Evolutionary conservation across 2,113 vertebrate genomes (phyloP), one percentile per base, ranked within the genome.

Genomic region (Sapajus apella): DNA sequence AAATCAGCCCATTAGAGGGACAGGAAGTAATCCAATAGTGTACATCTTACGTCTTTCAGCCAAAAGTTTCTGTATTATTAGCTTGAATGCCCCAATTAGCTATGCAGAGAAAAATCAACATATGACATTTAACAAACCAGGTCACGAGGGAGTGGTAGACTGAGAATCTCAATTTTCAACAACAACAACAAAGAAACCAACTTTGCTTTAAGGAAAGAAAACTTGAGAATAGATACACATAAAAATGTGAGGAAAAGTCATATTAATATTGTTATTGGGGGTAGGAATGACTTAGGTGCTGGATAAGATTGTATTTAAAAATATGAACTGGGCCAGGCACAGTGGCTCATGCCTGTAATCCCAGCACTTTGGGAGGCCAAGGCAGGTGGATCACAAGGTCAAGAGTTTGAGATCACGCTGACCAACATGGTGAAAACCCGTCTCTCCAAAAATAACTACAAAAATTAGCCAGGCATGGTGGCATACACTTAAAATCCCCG

Each of bases 11-110:
- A 7, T 66, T 37, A 77, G 25, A 81, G 14, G 43, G 56, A 61
- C 7, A 58, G 30, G 45, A 68, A 61, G 7, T 13, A 43, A 96
- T 21, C 0, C 6, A 92, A 80, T 20, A 86, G 8, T 0, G 8
- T n/a, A 58, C 50, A 56, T 0, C 0, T 0, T 17, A 30, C 5
- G 40, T n/a, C 1, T 1, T 0, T 47, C 16, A 50, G 72, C 13
- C 66, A 16, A 61, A 64, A 58, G 21, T 52, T 79, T 25, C 61
- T 81, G 37, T 68, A 84, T 76, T 45, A 45, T 30, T 10, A 93
- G 75, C 55, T 27, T 85, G 75, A 70, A 66, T 84, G 40, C 0
- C 0, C 77, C 56, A 75, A n/a, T 68, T 0, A 1, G 16, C 3
- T 45, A 40, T 76, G 58, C 32, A 94, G 27, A 23, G 50, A 80